Evolutionary conservation across 2,797 vertebrate genomes (phyloP), one percentile per base, ranked within the genome.

Genomic region (Chiroxiphia lanceolata): DNA sequence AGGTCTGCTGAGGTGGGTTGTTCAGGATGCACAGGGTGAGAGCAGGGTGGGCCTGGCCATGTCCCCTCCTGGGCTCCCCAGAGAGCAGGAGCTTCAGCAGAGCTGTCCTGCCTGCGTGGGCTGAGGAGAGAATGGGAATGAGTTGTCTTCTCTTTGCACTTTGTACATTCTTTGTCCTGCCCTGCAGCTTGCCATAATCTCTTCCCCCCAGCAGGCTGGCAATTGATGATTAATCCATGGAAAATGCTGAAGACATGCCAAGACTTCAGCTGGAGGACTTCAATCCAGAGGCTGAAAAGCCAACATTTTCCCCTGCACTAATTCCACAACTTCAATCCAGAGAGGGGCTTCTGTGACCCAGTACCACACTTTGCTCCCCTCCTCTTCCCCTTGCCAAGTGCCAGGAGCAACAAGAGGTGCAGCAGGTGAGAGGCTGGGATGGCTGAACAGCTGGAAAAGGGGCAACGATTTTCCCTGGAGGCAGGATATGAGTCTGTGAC

Each of bases 211-310:
- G 74, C 53, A 86, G 69, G 71, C 42, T n/a, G 78, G 51, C 33
- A 68, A 78, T 11, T 54, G 91, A 78, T 94, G 94, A 95, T 93
- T 96, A 95, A 96, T 76, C 68, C 42, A 72, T 40, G n/a, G 64
- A 15, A 75, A 94, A 93, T 81, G 96, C 31, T 87, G 79, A 90
- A 76, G 57, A 70, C 13, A 17, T 2, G 59, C 82, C 93, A 93
- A 87, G 57, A n/a, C 26, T 79, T 86, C 64, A 68, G 59, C 50
- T 79, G 75, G 45, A 87, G 68, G 53, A 48, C 78, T 67, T 67
- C 34, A 87, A 4, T 26, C 36, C 85, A 40, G 74, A 90, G 65
- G 27, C 54, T 63, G 51, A 56, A 90, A 82, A 89, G n/a, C 74
- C 56, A 93, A 76, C 12, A 8, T 65, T 69, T 83, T 8, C 81